phyloP scores from a whole-genome alignment of 2,797 vertebrate genomes.

The Lepus townsendii region DNA sequence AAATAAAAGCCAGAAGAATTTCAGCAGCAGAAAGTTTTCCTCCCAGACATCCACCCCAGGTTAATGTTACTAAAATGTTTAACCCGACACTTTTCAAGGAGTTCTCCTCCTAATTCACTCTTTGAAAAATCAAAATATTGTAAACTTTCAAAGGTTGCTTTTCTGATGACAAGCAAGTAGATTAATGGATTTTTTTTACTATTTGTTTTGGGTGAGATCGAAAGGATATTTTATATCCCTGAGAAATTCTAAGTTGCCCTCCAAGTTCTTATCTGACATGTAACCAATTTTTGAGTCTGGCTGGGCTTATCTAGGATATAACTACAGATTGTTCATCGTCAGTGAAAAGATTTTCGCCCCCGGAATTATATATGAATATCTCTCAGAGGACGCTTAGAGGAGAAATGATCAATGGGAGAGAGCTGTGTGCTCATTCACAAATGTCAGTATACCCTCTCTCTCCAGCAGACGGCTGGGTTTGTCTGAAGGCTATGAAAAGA shows the following conservation, averaged over 20 bases:
- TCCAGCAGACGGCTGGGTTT: background rate
- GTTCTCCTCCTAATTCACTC: slow-evolving; percentile 79
- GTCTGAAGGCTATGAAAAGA: slow-evolving; percentile 63
- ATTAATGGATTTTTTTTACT: slow-evolving; percentile 82
- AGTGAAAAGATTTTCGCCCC: slow-evolving; percentile 73
- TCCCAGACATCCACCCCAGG: background rate
- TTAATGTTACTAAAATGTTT: slow-evolving; percentile 76
- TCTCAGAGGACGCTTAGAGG: slow-evolving; percentile 54
- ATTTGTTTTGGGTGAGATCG: slow-evolving; percentile 78
- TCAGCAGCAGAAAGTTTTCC: background rate
- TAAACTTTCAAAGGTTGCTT: slow-evolving; percentile 83
- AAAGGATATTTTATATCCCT: slow-evolving; percentile 80
- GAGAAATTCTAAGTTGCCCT: slow-evolving; percentile 80
- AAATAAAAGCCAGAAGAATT: slow-evolving; percentile 51
- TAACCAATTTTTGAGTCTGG: slow-evolving; percentile 77
- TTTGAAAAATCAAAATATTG: slow-evolving; percentile 86
- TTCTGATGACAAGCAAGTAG: slow-evolving; percentile 82
- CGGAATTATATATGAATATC: slow-evolving; percentile 59
- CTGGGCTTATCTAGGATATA: slow-evolving; percentile 81
- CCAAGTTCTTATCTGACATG: slow-evolving; percentile 76
- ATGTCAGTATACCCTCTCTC: background rate
- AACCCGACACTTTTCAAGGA: slow-evolving; percentile 75
- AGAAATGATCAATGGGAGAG: slow-evolving; percentile 68
- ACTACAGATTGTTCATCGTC: slow-evolving; percentile 78
- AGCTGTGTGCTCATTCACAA: slow-evolving; percentile 64